Base-by-base conservation (phyloP, 2,888 invertebrate genomes). In the Melanophora roralis region DNA sequence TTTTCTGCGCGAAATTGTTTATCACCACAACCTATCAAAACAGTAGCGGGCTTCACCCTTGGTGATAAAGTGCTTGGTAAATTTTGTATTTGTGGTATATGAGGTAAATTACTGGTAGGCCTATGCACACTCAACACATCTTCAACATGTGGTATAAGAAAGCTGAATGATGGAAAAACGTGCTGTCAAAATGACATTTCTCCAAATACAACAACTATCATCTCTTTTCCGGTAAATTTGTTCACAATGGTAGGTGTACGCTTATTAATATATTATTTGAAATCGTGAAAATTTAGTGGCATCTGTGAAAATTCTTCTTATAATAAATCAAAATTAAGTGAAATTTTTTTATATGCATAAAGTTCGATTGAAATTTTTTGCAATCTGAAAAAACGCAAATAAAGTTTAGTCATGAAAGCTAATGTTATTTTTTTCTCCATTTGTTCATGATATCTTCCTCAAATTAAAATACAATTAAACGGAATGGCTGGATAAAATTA, bases 151-250 rank as follows among this genome's bases (percentile, higher is more conserved):
- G 1, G 2, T 19, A 71, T 65, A 62, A 21, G 34, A 36, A 74
- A 77, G 77, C 79, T 71, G 72, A 49, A 11, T 0, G 12, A 14
- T n/a, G 0, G 60, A 43, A 55, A 68, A 76, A 14, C 34, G 4
- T 11, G 0, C 7, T 36, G 27, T 57, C 78, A 79, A 65, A 71
- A 16, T 62, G 27, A 79, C 81, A 64, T 60, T 82, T 81, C n/a
- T 59, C 79, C 71, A 69, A 75, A 78, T 62, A 62, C 45, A 47
- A 49, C 68, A 82, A 85, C 21, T 72, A 64, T 49, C 75, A 84
- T 84, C 85, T 87, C 88, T 87, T 89, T 89, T 89, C 89, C 89
- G 89, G 84, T 88, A 85, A 83, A 85, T 84, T 83, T 85, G 84
- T 88, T 83, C 84, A 83, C 85, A 85, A 89, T 89, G 89, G 89